A percentile compares a stretch with the other conserved stretches of the same genome.
Evolutionary conservation across 2,797 vertebrate species (phyloP).

Genomic region (Threskiornis aethiopicus): DNA sequence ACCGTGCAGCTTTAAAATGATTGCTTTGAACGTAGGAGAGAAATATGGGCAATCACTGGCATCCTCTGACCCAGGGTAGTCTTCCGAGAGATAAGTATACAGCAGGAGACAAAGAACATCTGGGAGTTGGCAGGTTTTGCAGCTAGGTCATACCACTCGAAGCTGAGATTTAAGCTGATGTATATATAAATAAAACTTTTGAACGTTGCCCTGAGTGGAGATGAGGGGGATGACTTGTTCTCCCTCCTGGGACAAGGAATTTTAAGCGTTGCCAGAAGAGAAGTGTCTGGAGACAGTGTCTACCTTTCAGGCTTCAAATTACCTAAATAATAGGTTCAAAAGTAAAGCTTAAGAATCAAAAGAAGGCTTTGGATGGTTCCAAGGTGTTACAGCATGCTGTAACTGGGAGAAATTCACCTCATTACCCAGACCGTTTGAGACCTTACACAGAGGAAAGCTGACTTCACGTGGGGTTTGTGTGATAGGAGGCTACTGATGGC

Average conservation of each 20-base stretch:
- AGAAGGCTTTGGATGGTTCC: neutral
- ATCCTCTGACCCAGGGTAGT: slow-evolving; percentile 47
- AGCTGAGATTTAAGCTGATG: slow-evolving; percentile 62
- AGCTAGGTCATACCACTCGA: slow-evolving; percentile 50
- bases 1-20: slow-evolving; percentile 60
- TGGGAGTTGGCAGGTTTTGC: slow-evolving; percentile 59
- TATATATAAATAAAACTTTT: slow-evolving; percentile 25
- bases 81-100: slow-evolving; percentile 60
- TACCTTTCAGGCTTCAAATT: neutral
- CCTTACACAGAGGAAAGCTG: neutral
- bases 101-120: slow-evolving; percentile 60
- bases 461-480: neutral
- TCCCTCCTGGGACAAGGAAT: neutral
- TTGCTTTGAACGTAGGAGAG: slow-evolving; percentile 60
- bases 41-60: slow-evolving; percentile 65
- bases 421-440: neutral
- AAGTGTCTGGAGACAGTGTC: neutral
- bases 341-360: neutral
- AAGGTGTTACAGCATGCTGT: neutral
- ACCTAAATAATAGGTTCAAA: neutral
- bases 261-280: neutral
- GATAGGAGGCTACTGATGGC: neutral
- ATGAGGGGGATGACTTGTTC: neutral
- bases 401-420: neutral
- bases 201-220: neutral